Evolutionary conservation across 2,888 invertebrate genomes (phyloP), one percentile per base, ranked within the genome.

Genomic region (Empis stercorea): DNA sequence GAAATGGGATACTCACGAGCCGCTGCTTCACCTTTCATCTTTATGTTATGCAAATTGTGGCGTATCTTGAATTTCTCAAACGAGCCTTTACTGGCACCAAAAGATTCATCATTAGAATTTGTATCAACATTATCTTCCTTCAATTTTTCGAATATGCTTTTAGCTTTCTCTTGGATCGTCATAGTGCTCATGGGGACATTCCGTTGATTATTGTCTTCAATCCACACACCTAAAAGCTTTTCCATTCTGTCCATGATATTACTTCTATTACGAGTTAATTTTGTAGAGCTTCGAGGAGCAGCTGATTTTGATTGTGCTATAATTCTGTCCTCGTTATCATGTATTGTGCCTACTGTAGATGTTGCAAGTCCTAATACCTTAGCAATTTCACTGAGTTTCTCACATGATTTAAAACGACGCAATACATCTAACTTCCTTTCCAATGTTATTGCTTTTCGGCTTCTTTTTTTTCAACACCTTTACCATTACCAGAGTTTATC

Each of bases 121-220:
- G 46, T 44, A 44, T 50, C 51, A 38, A 43, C 52, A 45, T 48
- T 42, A n/a, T 34, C 32, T n/a, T n/a, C 47, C 41, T 44, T 44
- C 36, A 43, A 46, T 41, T 56, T 55, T 52, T 52, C 50, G 51
- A 54, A 55, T 48, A 54, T 51, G 47, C 40, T 52, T 51, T 30
- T 43, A 30, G 53, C 53, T 48, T 54, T 54, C 51, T 54, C 52
- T 49, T 54, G 52, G 47, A 54, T 53, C 48, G 45, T 51, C 51
- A 51, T 54, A 49, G 32, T 32, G 32, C 32, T 32, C 32, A 32
- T 32, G 6, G 32, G 32, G 6, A 32, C 6, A 32, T 32, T 32
- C 3, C 32, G 32, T 32, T 32, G 32, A 32, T 32, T 32, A 32
- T 32, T 32, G 6, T 32, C 32, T 32, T 32, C 32, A 6, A 32